Base-by-base conservation (phyloP, 2,888 invertebrate species). In the Apamea sordens region DNA sequence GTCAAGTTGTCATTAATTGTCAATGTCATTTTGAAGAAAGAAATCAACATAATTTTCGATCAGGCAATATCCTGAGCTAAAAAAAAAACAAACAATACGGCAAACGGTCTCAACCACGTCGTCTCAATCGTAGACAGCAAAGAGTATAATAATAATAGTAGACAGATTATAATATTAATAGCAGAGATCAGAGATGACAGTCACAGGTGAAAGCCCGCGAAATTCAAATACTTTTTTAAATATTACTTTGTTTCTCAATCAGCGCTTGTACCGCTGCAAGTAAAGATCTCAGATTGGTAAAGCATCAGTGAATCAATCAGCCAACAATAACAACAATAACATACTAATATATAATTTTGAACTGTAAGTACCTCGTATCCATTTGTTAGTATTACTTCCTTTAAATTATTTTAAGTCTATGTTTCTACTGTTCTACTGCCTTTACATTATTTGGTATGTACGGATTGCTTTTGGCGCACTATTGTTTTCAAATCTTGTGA, bases 11-110 rank as follows among this genome's bases (percentile, higher is more conserved):
- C 21, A 50, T 13, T 50, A 21, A n/a, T 47, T 69, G 47, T 80
- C 79, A 79, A 80, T 79, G 81, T 79, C 81, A 80, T 68, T 65
- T 67, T 74, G 10, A 15, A 77, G 4, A 53, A 64, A 63, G 7
- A 64, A 50, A 53, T 44, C 2, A 53, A 1, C 32, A 41, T 3
- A 53, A 15, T 63, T 70, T 80, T 47, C 8, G 11, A 21, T 32
- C 6, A 78, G 32, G 63, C 53, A 70, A 80, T 53, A 69, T 59
- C 28, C 1, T 18, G 3, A 41, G 41, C 6, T 36, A 36, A 36
- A 41, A 41, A 41, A 77, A 36, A 77, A 44, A 44, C 24, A 41
- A 32, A 63, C 18, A 18, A 32, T 18, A 7, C 61, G n/a, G n/a
- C n/a, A n/a, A n/a, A n/a, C n/a, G 7, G 11, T 61, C 61, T 28